A percentile compares a stretch with the other conserved stretches of the same genome.
Evolutionary conservation across 2,888 invertebrate genomes (phyloP).

Genomic region (Bombylius major): DNA sequence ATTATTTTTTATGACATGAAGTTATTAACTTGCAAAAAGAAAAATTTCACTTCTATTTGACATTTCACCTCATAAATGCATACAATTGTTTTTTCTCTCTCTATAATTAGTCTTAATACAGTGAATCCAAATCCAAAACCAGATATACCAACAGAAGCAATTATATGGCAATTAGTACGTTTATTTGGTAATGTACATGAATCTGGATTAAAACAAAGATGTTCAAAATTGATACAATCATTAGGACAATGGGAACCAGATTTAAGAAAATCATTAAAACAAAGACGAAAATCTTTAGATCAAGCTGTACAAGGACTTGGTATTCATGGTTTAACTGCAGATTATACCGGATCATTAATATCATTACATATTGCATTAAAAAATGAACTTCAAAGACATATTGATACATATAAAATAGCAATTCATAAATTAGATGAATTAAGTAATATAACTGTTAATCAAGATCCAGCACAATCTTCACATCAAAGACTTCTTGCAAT

Average conservation of each 20-base stretch:
- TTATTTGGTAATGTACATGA: constrained; percentile 50
- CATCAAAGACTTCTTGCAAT: constrained; percentile 80
- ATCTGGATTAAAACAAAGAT: constrained; percentile 48
- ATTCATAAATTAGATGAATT: constrained; percentile 73
- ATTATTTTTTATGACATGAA: no score
- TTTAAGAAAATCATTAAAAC: constrained; percentile 52
- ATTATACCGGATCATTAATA: constrained; percentile 49
- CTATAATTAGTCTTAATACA: constrained; percentile 30
- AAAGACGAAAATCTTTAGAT: constrained; percentile 60
- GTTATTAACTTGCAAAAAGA: no score
- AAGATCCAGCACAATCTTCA: constrained; percentile 71
- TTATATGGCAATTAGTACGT: constrained; percentile 75
- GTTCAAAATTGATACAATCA: constrained; percentile 45
- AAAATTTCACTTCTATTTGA: neutral
- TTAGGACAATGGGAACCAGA: constrained; percentile 51
- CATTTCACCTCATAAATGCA: no score
- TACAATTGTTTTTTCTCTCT: no score
- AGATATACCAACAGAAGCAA: constrained; percentile 60
- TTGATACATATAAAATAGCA: constrained; percentile 77
- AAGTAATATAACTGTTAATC: constrained; percentile 44
- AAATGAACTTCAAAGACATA: constrained; percentile 68
- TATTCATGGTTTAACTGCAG: constrained; percentile 71
- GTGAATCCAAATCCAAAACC: constrained; percentile 43
- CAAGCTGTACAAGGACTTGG: constrained; percentile 77
- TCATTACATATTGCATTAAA: constrained; percentile 73